These are phyloP conservation scores for Heliconius hewitsoni DNA, from an alignment of 1,140 invertebrate species.

Conservation along the genomic window DNA sequence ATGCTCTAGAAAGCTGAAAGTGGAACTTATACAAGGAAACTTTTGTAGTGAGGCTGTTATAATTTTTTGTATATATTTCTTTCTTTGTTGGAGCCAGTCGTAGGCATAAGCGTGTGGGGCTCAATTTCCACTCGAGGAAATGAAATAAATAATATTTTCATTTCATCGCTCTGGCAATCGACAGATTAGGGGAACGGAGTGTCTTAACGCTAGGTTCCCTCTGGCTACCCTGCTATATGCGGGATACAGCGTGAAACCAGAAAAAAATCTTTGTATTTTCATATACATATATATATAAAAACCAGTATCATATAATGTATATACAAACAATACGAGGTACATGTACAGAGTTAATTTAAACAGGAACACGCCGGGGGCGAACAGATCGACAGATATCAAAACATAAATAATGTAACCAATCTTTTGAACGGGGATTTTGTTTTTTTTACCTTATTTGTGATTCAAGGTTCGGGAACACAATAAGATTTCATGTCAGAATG, in stretches of 20 bases:
- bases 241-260: too few species aligned
- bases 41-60: background rate
- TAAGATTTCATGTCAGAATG: conserved; percentile 26
- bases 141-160: background rate
- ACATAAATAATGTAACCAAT: conserved; percentile 35
- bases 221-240: too few species aligned
- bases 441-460: conserved; percentile 37
- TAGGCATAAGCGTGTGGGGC: too few species aligned
- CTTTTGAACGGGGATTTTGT: conserved; percentile 32
- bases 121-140: too few species aligned
- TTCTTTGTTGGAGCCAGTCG: background rate
- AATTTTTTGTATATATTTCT: background rate
- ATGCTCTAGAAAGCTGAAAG: background rate
- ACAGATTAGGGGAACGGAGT: too few species aligned
- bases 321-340: background rate
- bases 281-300: background rate
- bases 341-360: background rate
- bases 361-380: conserved; percentile 10
- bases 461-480: conserved; percentile 30
- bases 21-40: conserved; percentile 3
- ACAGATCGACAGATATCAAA: conserved; percentile 35
- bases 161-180: too few species aligned
- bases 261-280: too few species aligned
- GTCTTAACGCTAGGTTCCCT: too few species aligned
- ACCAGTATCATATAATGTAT: background rate